Conservation (phyloP, 2,113 vertebrate species). For the Tragelaphus scriptus region DNA sequence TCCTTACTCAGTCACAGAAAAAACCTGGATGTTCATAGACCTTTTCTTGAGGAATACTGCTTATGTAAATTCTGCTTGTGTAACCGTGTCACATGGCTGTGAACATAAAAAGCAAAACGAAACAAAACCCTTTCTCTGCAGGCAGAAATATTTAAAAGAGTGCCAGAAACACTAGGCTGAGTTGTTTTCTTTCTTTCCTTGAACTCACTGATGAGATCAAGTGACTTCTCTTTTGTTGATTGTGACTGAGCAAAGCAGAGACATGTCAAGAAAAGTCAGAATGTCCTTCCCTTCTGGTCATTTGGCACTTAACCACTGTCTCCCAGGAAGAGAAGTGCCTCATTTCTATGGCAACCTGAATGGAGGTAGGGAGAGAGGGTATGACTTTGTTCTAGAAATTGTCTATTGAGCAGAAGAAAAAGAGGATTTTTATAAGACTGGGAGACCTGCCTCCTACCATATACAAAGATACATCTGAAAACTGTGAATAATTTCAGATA, state of each 20-base stretch:
- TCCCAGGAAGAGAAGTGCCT: background rate
- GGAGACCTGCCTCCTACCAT: background rate
- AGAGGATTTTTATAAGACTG: background rate
- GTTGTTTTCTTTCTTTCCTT: background rate
- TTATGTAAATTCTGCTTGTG: background rate
- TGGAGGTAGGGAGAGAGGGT: fast-evolving
- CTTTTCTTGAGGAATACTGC: background rate
- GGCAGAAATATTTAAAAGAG: background rate
- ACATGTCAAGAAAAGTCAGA: background rate
- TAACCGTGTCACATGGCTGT: background rate
- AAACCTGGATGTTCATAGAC: background rate
- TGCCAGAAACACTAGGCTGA: background rate
- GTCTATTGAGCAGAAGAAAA: background rate
- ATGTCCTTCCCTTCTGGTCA: background rate
- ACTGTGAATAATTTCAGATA: background rate
- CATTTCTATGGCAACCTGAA: background rate
- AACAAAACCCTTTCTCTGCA: background rate
- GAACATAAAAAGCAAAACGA: background rate
- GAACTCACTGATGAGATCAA: background rate
- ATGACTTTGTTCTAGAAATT: background rate
- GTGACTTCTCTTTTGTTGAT: background rate
- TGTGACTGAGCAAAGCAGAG: background rate
- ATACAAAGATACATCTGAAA: background rate
- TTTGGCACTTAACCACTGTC: background rate
- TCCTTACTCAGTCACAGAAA: background rate